Conservation (phyloP, 2,888 invertebrate genomes). For the Cephalotes varians region DNA sequence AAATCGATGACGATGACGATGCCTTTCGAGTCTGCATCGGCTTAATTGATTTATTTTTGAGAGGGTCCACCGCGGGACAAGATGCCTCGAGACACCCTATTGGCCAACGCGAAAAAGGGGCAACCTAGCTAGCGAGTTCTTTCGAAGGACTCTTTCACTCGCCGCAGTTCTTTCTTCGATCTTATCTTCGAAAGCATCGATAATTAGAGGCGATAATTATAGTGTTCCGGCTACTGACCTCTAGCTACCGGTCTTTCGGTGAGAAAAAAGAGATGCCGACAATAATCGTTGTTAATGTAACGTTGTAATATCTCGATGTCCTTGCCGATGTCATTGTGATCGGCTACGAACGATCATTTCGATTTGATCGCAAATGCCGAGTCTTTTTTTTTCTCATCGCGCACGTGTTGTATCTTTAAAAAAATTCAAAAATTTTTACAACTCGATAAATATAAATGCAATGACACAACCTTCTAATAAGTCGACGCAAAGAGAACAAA, state of each 20-base stretch:
- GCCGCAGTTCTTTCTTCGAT: constrained; percentile 70
- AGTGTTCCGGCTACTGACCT: constrained; percentile 72
- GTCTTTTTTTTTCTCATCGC: background rate
- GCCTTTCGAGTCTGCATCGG: constrained; percentile 80
- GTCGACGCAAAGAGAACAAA: background rate
- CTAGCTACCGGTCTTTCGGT: constrained; percentile 71
- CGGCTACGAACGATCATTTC: background rate
- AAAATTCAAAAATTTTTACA: background rate
- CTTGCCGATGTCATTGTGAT: constrained; percentile 29
- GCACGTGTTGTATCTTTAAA: background rate
- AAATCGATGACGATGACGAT: constrained; percentile 79
- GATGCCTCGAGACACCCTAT: constrained; percentile 23
- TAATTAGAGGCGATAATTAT: constrained; percentile 76
- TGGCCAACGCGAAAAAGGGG: constrained; percentile 50
- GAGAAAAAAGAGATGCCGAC: constrained; percentile 11
- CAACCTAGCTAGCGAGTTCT: constrained; percentile 60
- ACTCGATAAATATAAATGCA: background rate
- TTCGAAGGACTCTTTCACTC: constrained; percentile 64
- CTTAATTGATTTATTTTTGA: constrained; percentile 84
- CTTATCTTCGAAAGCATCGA: constrained; percentile 72
- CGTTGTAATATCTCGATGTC: constrained; percentile 48
- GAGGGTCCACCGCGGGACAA: constrained; percentile 62
- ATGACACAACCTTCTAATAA: background rate
- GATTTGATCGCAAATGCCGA: background rate
- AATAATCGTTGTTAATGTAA: constrained; percentile 45